These are phyloP conservation scores for Ariopsis seemanni DNA, from an alignment of 2,113 vertebrate genomes.

Conservation along the genomic window DNA sequence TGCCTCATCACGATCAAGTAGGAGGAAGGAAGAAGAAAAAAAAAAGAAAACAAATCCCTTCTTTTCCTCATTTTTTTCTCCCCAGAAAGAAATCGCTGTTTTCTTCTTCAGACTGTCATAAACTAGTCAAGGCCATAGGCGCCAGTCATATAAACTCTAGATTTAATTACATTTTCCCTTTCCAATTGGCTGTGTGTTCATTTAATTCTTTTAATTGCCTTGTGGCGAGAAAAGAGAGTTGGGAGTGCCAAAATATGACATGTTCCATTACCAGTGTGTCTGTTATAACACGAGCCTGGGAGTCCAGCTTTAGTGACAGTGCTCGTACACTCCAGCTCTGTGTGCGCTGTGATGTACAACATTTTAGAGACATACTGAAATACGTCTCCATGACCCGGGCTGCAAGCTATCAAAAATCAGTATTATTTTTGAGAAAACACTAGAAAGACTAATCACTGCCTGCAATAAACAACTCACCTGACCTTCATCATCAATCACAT, in stretches of 20 bases:
- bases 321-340: background rate
- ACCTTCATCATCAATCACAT: background rate
- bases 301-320: background rate
- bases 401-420: background rate
- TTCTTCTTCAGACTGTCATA: constrained; percentile 38
- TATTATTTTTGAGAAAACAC: background rate
- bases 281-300: constrained; percentile 15
- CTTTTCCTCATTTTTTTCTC: background rate
- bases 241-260: constrained; percentile 48
- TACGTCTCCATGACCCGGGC: background rate
- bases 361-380: constrained; percentile 7
- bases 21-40: constrained; percentile 20
- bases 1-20: constrained; percentile 41
- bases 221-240: constrained; percentile 32
- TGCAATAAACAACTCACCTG: background rate
- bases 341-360: background rate
- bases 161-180: constrained; percentile 55
- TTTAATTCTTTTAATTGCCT: constrained; percentile 56
- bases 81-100: background rate
- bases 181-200: constrained; percentile 54
- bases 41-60: background rate
- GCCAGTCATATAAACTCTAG: constrained; percentile 50
- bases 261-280: constrained; percentile 40
- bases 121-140: constrained; percentile 48
- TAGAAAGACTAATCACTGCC: background rate